Evolutionary conservation across 2,888 invertebrate genomes (phyloP).

Genomic region (Automeris io): DNA sequence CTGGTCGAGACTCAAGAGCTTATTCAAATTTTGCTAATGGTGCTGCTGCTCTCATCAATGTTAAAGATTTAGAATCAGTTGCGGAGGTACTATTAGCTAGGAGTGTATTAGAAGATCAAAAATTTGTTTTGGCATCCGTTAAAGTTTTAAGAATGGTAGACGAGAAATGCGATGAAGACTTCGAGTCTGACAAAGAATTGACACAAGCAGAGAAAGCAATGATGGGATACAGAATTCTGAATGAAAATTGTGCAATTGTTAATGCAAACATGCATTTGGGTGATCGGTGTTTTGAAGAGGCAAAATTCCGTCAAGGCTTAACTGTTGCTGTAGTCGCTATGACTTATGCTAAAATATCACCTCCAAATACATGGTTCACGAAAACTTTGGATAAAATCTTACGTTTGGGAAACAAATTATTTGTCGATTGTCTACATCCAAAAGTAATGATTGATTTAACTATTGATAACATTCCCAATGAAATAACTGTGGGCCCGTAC

Average conservation of each 20-base stretch:
- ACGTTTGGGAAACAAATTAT: slow-evolving; percentile 77
- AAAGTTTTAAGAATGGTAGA: slow-evolving; percentile 65
- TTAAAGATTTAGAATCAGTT: slow-evolving; percentile 68
- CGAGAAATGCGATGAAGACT: slow-evolving; percentile 58
- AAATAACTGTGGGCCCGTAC: slow-evolving; percentile 75
- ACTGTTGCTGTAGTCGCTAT: slow-evolving; percentile 77
- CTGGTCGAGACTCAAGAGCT: slow-evolving; percentile 71
- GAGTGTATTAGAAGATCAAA: slow-evolving; percentile 64
- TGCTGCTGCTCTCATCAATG: slow-evolving; percentile 74
- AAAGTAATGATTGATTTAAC: slow-evolving; percentile 63
- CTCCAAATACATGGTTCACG: slow-evolving; percentile 77
- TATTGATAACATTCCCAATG: slow-evolving; percentile 75
- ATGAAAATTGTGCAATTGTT: slow-evolving; percentile 75
- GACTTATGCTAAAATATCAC: slow-evolving; percentile 81
- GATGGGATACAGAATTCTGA: slow-evolving; percentile 74
- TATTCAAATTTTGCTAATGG: slow-evolving; percentile 69
- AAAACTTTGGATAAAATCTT: slow-evolving; percentile 77
- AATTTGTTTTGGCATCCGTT: slow-evolving; percentile 65
- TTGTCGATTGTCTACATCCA: slow-evolving; percentile 68
- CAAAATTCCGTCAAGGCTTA: slow-evolving; percentile 77
- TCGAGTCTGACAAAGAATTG: slow-evolving; percentile 66
- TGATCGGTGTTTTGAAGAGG: slow-evolving; percentile 76
- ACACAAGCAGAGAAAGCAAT: slow-evolving; percentile 66
- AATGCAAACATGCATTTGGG: slow-evolving; percentile 77
- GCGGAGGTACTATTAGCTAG: slow-evolving; percentile 69